Evolutionary conservation across 2,113 vertebrate species (phyloP), one percentile per base, ranked within the genome.

Genomic region (Ovis canadensis): DNA sequence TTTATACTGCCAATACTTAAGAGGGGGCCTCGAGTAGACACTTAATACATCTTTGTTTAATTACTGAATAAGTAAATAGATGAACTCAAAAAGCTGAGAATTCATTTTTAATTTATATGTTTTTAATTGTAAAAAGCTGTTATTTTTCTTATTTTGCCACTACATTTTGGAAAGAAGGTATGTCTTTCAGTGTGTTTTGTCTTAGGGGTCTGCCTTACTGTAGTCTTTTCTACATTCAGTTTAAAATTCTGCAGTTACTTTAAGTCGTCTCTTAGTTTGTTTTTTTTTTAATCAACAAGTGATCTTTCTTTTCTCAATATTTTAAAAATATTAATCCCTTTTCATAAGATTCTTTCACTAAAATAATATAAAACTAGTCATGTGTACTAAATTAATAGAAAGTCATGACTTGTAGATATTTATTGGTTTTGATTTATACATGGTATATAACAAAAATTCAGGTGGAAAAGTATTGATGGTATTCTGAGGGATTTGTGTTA

Each of bases 201-300:
- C 45, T 25, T 45, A 33, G 88, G 71, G 31, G 33, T 62, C 33
- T 94, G 36, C 81, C 52, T 40, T 25, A 71, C 14, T 78, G 0
- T 77, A 13, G 54, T 27, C 6, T 94, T 64, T 96, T 55, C 48
- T 54, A 59, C 17, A 74, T 64, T 78, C 16, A 21, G 6, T 74
- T n/a, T 96, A 92, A 96, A 94, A 67, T 83, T 91, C 84, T 85
- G 36, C 12, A 80, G 11, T 95, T 67, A 91, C 15, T 55, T 31
- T 45, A 59, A 64, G 10, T 92, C 87, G 62, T 29, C n/a, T 25
- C 9, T 82, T 27, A 21, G 12, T 45, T 52, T 48, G 31, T 67
- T 19, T 8, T 31, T 78, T 85, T 91, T 67, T n/a, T 52, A 25
- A 3, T 60, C 45, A 92, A 55, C 3, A 55, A 29, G 5, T 71